Conservation (phyloP, 2,888 invertebrate species). For the Amphiduros pacificus region DNA sequence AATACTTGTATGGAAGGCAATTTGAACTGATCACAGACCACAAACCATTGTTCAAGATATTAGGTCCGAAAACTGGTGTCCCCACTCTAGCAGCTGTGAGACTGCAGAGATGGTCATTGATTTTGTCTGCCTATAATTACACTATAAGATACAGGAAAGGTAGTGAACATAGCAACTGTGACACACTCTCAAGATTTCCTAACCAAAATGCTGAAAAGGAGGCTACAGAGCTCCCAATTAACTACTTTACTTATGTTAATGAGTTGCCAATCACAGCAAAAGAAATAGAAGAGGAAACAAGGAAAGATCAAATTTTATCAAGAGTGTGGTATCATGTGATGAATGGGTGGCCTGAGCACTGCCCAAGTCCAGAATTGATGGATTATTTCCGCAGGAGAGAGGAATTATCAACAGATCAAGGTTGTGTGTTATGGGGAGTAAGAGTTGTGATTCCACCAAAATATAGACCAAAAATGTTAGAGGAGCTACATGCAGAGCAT, state of each 20-base stretch:
- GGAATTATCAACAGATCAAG: not conserved
- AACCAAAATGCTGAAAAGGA: no score
- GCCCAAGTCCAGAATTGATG: no score
- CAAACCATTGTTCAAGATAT: constrained; percentile 55
- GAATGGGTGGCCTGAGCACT: not conserved
- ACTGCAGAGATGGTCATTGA: constrained; percentile 42
- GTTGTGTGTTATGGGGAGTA: not conserved
- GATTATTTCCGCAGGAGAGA: not conserved
- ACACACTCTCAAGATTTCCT: constrained; percentile 46
- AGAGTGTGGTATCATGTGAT: not conserved
- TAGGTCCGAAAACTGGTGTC: constrained; percentile 42
- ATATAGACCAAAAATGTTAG: not conserved
- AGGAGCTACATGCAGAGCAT: not conserved
- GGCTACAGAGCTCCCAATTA: not conserved
- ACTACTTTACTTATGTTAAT: not conserved
- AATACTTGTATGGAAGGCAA: constrained; percentile 54
- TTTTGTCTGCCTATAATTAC: constrained; percentile 51
- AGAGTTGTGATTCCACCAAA: not conserved
- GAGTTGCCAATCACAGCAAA: not conserved
- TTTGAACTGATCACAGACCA: constrained; percentile 59
- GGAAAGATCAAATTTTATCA: not conserved
- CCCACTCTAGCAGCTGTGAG: constrained; percentile 41
- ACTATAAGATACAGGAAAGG: constrained; percentile 43
- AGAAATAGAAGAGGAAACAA: not conserved
- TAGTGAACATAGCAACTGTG: constrained; percentile 43